Conservation (phyloP, 2,888 invertebrate genomes). For the Homarus gammarus region DNA sequence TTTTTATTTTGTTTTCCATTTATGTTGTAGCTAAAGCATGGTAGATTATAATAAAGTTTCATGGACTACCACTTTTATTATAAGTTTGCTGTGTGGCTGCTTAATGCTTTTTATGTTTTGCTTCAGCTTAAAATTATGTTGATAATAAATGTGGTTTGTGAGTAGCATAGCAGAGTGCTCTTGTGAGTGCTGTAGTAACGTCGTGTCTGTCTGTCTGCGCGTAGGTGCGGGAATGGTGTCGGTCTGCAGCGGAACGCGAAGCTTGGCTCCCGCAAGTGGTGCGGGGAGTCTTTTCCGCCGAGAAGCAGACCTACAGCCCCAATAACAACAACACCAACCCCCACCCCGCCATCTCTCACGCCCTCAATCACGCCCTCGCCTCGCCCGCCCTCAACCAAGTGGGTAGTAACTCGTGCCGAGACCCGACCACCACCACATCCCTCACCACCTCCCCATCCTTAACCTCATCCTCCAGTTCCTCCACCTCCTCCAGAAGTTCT, state of each 20-base stretch:
- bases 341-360: slow-evolving; percentile 72
- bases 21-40: slow-evolving; percentile 33
- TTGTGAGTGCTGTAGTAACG: slow-evolving; percentile 62
- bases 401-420: slow-evolving; percentile 54
- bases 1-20: not conserved
- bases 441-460: slow-evolving; percentile 57
- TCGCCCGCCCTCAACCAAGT: slow-evolving; percentile 74
- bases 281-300: slow-evolving; percentile 72
- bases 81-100: slow-evolving; percentile 49
- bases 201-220: slow-evolving; percentile 68
- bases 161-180: slow-evolving; percentile 29
- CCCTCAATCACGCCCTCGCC: slow-evolving; percentile 74
- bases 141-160: slow-evolving; percentile 23
- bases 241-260: slow-evolving; percentile 70
- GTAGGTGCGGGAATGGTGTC: slow-evolving; percentile 73
- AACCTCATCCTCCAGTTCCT: slow-evolving; percentile 39
- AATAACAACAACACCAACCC: slow-evolving; percentile 74
- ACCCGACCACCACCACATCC: slow-evolving; percentile 45
- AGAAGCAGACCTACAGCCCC: slow-evolving; percentile 76
- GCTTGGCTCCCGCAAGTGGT: slow-evolving; percentile 75
- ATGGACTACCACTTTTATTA: slow-evolving; percentile 15
- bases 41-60: slow-evolving; percentile 11
- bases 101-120: slow-evolving; percentile 41
- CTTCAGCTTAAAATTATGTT: slow-evolving; percentile 30
- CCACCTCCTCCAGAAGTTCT: slow-evolving; percentile 26